Evolutionary conservation across 2,113 vertebrate species (phyloP).

Genomic region (Sander lucioperca): DNA sequence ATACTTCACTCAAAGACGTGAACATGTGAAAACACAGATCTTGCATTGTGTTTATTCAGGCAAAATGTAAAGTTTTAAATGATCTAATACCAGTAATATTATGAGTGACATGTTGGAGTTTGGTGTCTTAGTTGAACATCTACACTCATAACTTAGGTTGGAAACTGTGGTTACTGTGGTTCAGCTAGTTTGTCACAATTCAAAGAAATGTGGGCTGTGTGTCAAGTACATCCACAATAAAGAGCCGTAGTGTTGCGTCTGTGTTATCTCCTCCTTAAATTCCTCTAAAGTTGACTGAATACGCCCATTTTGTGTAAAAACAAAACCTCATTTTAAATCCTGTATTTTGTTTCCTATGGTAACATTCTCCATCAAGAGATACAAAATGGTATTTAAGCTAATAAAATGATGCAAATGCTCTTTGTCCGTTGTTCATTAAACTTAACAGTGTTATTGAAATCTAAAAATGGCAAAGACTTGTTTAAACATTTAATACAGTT

Average conservation of each 20-base stretch:
- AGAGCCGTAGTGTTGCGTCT: background rate
- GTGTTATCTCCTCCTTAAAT: background rate
- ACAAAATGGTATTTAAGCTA: background rate
- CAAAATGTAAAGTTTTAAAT: too few species aligned
- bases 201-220: background rate
- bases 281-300: too few species aligned
- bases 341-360: background rate
- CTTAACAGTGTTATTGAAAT: background rate
- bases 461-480: background rate
- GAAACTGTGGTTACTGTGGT: background rate
- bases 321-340: background rate
- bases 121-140: background rate
- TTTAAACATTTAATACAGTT: background rate
- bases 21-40: too few species aligned
- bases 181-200: background rate
- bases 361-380: background rate
- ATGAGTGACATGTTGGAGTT: background rate
- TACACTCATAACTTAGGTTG: background rate
- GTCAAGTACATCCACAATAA: background rate
- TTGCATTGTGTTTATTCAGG: too few species aligned
- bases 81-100: too few species aligned
- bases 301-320: background rate
- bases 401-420: background rate
- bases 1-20: too few species aligned
- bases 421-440: background rate